Evolutionary conservation across 30 jellyfish, hydroid and myxozoan species (phyloP), one percentile per base, ranked within the genome.

Genomic region (Aurelia coerulea): DNA sequence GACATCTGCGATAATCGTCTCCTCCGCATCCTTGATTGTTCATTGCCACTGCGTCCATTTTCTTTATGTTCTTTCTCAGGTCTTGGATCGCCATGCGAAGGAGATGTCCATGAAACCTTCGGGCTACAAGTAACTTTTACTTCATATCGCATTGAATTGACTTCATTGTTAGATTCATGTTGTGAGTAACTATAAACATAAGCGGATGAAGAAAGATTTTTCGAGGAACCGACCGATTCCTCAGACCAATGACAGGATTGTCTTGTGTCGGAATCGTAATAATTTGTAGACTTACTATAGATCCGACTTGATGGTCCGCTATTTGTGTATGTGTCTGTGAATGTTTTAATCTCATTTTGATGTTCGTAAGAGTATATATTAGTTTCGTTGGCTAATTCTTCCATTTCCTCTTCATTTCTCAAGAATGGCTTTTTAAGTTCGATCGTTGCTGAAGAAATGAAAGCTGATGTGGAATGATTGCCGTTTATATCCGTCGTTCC

Each of bases 1-100:
- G 93, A 62, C 83, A 74, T 62, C 41, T 42, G 87, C 10, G 93
- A 84, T 17, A 84, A 65, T 50, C 86, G 31, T 33, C 83, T 84
- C 65, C 93, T 73, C 35, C 93, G 74, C 80, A 73, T 62, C 23
- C 70, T 41, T 15, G 89, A 60, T 12, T 64, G 64, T 19, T 41
- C 89, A 51, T 78, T 68, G 49, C 89, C 89, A 49, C 65, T 53
- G 69, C 87, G 75, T 19, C 60, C 39, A 31, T 33, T 76, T 33
- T 54, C 76, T 17, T 31, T 15, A 70, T 15, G 16, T 35, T 70
- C 80, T 51, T 70, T 46, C 42, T 65, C 76, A 23, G 76, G 32
- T 8, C 9, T 29, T 2, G 5, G 65, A 33, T 17, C 14, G 5
- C 8, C 63, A 17, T 32, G 32, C 63, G 80, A n/a, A 70, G 80